Base-by-base conservation (phyloP, 2,888 invertebrate species). In the Schizaphis graminum region DNA sequence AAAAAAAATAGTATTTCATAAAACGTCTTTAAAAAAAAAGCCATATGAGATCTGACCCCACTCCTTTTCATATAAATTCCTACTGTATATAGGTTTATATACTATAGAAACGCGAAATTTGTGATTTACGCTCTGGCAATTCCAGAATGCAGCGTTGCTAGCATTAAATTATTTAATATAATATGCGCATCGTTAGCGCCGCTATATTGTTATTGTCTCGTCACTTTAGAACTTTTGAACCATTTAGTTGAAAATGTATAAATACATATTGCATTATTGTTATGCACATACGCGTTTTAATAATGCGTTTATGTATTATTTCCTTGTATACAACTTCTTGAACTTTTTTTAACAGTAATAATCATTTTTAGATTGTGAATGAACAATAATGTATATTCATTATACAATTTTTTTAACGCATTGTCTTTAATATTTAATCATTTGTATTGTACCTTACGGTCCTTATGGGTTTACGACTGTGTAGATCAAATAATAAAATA, bases 221-320 rank as follows among this genome's bases (percentile, higher is more conserved):
- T 77, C 77, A 77, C 77, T 77, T 77, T 35, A 77, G 77, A 77
- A 77, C 77, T 77, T 35, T 77, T 77, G 35, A 41, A 77, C 77
- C 35, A 77, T 77, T 77, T 77, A 77, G 77, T 77, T 77, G 3
- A 21, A 35, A 35, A 77, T 35, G 67, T n/a, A 67, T 67, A 61
- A n/a, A 67, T 77, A 35, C 35, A 35, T 77, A 35, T 77, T 77
- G 35, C 21, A 35, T 77, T 77, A 35, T 77, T 77, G 35, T 77
- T 77, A 35, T 77, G 77, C 8, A 21, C 35, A 77, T 21, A 77
- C 21, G 77, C 35, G 35, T 77, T 77, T 77, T 35, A 77, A 21
- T 21, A 77, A 77, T 77, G 21, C 8, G 77, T 21, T 77, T 21
- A 77, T 77, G 21, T 35, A 21, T 21, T 77, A 35, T 41, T 77